These are phyloP conservation scores for Gadopsis marmoratus DNA, from an alignment of 2,797 vertebrate genomes.

Conservation along the genomic window DNA sequence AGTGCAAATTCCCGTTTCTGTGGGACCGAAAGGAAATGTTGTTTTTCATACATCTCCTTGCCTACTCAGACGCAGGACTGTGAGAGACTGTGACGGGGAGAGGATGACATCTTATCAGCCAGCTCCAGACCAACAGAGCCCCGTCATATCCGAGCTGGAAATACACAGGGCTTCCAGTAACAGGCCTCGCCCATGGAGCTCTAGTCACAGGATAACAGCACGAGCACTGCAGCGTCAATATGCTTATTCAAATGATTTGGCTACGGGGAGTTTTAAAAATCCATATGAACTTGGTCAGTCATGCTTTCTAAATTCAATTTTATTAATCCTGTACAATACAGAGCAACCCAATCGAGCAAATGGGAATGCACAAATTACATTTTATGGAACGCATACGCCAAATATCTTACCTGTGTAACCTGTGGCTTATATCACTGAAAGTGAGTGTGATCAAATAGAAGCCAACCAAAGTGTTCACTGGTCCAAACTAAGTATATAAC, in stretches of 20 bases:
- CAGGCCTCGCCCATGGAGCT: conserved; percentile 87
- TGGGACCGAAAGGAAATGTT: conserved; percentile 82
- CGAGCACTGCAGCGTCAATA: conserved; percentile 55
- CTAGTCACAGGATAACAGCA: conserved; percentile 70
- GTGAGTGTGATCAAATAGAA: conserved; percentile 8
- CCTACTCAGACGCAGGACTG: conserved; percentile 84
- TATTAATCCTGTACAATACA: conserved; percentile 8
- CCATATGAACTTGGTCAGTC: conserved; percentile 34
- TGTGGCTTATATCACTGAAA: not conserved
- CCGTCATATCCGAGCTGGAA: conserved; percentile 89
- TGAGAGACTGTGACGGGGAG: conserved; percentile 82
- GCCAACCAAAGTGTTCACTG: not conserved
- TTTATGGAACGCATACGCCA: not conserved
- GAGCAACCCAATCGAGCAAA: conserved; percentile 6
- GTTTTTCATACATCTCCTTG: conserved; percentile 86
- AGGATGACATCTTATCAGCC: conserved; percentile 94
- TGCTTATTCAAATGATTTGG: conserved; percentile 52
- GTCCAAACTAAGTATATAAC: not conserved
- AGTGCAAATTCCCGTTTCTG: conserved; percentile 73
- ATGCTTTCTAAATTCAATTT: not conserved
- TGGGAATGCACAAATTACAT: not conserved
- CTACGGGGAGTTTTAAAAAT: conserved; percentile 40
- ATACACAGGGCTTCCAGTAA: conserved; percentile 88
- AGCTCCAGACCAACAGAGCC: conserved; percentile 89
- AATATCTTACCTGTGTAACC: not conserved